Base-by-base conservation (phyloP, 2,113 vertebrate species). In the Eublepharis macularius region DNA sequence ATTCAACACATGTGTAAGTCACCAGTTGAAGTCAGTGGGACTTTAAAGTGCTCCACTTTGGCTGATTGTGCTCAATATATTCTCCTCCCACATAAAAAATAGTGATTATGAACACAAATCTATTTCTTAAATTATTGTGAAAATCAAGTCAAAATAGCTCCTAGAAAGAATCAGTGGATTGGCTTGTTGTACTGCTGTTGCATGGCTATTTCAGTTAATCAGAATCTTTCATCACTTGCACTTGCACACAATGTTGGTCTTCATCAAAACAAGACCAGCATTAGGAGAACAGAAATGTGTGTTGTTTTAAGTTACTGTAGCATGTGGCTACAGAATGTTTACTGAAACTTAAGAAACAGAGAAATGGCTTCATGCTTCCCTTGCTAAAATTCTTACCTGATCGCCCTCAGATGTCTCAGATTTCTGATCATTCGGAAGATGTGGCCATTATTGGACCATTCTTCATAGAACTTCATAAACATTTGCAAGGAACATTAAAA, bases 221-320 rank as follows among this genome's bases (percentile, higher is more conserved):
- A 69, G 19, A 1, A 19, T 89, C 81, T 93, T 91, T 85, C 36
- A 60, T 39, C 72, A 75, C 19, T 7, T 76, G 43, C 29, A 63
- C 41, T 2, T 81, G 5, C 6, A 39, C 82, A 34, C 24, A 86
- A 17, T 66, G 19, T 3, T 1, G 43, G 6, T 68, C 79, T 76
- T 82, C 13, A 4, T 41, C 76, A 77, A 29, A 36, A 43, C 7
- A 4, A 47, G 70, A 80, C 7, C 72, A 41, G 2, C 2, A n/a
- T 16, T 69, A 51, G 86, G 68, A 89, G 17, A 49, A 1, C 4
- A 19, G 12, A 72, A 86, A 65, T 65, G 14, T 49, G 11, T 63
- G 19, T 14, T 77, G 85, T 45, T 79, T 34, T 19, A 54, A 85
- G 4, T 10, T 86, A 65, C 34, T 82, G 21, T 14, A 49, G 32